Evolutionary conservation across 2,888 invertebrate species (phyloP).

Genomic region (Agrenia bidenticulata): DNA sequence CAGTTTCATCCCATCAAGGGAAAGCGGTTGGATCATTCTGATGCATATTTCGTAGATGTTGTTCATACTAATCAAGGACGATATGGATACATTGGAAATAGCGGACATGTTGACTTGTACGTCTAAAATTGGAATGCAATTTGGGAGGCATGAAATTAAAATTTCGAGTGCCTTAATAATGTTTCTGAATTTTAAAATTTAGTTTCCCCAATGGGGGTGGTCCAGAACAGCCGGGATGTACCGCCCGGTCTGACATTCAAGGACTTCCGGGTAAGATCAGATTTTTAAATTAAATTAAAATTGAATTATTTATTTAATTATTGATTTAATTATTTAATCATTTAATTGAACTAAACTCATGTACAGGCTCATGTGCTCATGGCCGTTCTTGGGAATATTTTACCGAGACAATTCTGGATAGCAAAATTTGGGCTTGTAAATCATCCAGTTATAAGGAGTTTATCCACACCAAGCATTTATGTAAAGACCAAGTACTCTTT

Average conservation of each 20-base stretch:
- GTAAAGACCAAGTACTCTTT: slow-evolving; percentile 40
- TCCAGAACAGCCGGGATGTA: slow-evolving; percentile 26
- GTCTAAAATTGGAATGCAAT: not conserved
- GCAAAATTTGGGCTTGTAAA: slow-evolving; percentile 43
- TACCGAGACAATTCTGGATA: slow-evolving; percentile 41
- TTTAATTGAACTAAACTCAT: too few species aligned
- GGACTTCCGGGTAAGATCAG: slow-evolving; percentile 32
- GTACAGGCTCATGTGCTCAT: slow-evolving; percentile 39
- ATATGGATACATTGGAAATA: slow-evolving; percentile 32
- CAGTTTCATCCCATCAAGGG: slow-evolving; percentile 35
- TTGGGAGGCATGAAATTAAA: slow-evolving; percentile 1
- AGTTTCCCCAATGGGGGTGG: slow-evolving; percentile 43
- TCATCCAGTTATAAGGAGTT: slow-evolving; percentile 42
- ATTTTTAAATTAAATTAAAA: not conserved
- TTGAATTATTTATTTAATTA: too few species aligned
- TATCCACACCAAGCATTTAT: slow-evolving; percentile 26
- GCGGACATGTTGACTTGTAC: slow-evolving; percentile 44
- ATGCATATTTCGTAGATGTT: slow-evolving; percentile 43
- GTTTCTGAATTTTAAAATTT: slow-evolving; percentile 13
- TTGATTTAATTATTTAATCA: not conserved
- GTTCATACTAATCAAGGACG: slow-evolving; percentile 41
- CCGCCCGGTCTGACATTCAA: slow-evolving; percentile 37
- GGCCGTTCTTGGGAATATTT: slow-evolving; percentile 43
- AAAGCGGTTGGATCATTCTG: slow-evolving; percentile 41
- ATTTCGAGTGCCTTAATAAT: not conserved